phyloP scores from a whole-genome alignment of 2,888 invertebrate species.

The Stenodema calcarata region DNA sequence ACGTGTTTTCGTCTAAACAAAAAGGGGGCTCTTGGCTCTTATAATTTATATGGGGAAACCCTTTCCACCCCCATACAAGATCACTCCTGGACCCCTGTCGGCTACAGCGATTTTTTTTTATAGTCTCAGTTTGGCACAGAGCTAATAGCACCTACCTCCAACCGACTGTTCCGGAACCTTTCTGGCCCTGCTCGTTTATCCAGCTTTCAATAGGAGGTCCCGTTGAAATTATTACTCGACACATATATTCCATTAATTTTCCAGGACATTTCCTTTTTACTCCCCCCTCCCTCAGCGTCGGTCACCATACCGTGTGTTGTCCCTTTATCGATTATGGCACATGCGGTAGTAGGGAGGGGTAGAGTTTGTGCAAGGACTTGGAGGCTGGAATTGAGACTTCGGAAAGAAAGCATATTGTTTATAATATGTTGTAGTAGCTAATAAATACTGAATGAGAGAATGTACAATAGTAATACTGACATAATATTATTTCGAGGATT shows the following conservation, averaged over 20 bases:
- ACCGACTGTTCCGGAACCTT: neutral
- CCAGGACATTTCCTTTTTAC: neutral
- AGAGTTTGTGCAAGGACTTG: too few relatives aligned
- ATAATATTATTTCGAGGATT: too few relatives aligned
- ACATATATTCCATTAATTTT: conserved; percentile 4
- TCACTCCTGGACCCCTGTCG: conserved; percentile 22
- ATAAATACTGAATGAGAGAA: too few relatives aligned
- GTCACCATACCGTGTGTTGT: neutral
- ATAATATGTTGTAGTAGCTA: too few relatives aligned
- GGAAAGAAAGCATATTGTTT: too few relatives aligned
- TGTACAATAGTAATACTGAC: too few relatives aligned
- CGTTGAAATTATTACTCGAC: neutral
- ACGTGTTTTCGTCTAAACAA: conserved; percentile 22
- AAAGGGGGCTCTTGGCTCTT: neutral
- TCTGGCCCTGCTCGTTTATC: neutral
- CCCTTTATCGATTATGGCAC: neutral
- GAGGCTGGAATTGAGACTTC: too few relatives aligned
- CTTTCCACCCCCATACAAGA: neutral
- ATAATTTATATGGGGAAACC: conserved; percentile 22
- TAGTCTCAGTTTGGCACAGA: conserved; percentile 18
- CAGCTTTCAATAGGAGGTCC: neutral
- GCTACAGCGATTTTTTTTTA: conserved; percentile 23
- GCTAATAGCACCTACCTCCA: conserved; percentile 13
- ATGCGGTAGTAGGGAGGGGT: neutral
- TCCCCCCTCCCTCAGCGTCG: neutral